Base-by-base conservation (phyloP, 1,140 invertebrate genomes). In the Brachionus calyciflorus region DNA sequence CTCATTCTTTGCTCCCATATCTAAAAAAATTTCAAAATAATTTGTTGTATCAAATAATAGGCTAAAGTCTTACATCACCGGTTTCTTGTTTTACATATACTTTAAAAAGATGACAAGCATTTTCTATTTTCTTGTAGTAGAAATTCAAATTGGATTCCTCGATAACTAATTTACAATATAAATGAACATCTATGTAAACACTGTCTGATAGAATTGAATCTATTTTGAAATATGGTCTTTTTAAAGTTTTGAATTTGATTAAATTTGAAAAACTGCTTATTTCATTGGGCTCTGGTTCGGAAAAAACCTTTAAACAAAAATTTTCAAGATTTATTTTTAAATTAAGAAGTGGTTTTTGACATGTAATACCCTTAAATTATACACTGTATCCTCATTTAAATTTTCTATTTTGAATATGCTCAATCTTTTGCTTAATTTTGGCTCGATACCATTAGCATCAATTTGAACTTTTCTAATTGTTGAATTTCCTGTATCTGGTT, bases 321-420 rank as follows among this genome's bases (percentile, higher is more conserved):
- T n/a, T n/a, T n/a, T n/a, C n/a, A n/a, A n/a, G n/a, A n/a, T n/a
- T n/a, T n/a, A n/a, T n/a, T 1, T 49, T 49, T 21, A 9, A 49
- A 0, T 2, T 3, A n/a, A 26, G 14, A n/a, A 19, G 14, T 19
- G 17, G 17, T 51, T 14, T 28, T 70, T 17, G 14, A 17, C 2
- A 65, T 21, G 28, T 28, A 10, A 28, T 53, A 73, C 69, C 41
- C 51, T 33, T 26, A 73, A 51, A 17, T 33, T 19, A 30, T 73
- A 73, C 10, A 24, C 0, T 9, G 26, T 73, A 37, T 41, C 30
- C 28, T 73, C 44, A 28, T 21, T 51, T 24, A 73, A 40, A 33
- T 53, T 73, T 9, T 41, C 46, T 17, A 73, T 51, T 55, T 73
- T 55, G 51, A 73, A 51, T n/a, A n/a, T n/a, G n/a, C n/a, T n/a